Base-by-base conservation (phyloP, 2,113 vertebrate genomes). In the Nibea coibor region DNA sequence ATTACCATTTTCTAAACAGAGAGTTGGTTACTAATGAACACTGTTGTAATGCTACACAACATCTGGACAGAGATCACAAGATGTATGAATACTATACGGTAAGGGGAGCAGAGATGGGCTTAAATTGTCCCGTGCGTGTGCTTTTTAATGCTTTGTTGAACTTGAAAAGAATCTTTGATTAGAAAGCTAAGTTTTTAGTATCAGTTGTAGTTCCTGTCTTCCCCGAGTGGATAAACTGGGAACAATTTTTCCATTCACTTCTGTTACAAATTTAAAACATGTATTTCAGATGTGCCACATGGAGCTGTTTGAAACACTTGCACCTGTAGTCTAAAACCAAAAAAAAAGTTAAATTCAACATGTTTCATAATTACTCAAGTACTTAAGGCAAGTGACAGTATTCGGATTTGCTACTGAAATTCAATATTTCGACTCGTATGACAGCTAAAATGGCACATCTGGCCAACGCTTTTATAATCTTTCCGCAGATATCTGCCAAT, bases 1-100 rank as follows among this genome's bases (percentile, higher is more conserved):
- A 89, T 90, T 81, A 85, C 35, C 62, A 20, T 79, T 68, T 75
- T 80, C 72, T 83, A 85, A 90, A 84, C 83, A 75, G 68, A 83
- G 71, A 62, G 48, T 48, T 57, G 26, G 61, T 78, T 83, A 57
- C 74, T 82, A 84, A 88, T 85, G 75, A 88, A 69, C 43, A 4
- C 51, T 71, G 31, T 66, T 66, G 62, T 64, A 82, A 68, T 75
- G 67, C 70, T 68, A 65, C 48, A 59, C 24, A 72, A 71, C 89
- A 86, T 89, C 80, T 88, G 82, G 87, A 59, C 62, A 22, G 35
- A 78, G 77, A 83, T 59, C 48, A 78, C 42, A 80, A 76, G 73
- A 66, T 47, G 5, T 14, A 50, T 17, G 19, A 53, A 67, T 61
- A 54, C n/a, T 63, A 31, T 65, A 64, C 26, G 26, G 15, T 56